Percentiles rank a stretch among this genome's conserved stretches.
These are phyloP conservation scores for Tinamus guttatus DNA, from an alignment of 2,113 vertebrate species.

Conservation along the genomic window DNA sequence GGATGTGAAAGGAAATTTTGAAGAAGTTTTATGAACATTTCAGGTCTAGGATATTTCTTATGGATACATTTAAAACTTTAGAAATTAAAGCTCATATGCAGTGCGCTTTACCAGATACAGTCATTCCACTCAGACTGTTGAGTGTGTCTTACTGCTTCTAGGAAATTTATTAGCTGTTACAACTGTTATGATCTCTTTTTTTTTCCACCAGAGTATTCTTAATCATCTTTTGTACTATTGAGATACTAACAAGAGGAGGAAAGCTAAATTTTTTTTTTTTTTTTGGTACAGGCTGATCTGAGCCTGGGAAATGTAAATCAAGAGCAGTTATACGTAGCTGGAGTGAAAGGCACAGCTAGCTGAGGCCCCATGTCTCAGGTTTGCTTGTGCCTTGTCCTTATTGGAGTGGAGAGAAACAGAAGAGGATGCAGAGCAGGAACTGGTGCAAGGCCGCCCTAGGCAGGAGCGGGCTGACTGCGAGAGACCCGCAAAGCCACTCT, in stretches of 20 bases:
- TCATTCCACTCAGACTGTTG: background rate
- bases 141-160: background rate
- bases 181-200: background rate
- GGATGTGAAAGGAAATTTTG: background rate
- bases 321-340: background rate
- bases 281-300: background rate
- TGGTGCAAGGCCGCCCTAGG: background rate
- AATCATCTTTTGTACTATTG: background rate
- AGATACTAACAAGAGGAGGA: background rate
- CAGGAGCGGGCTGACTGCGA: background rate
- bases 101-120: background rate
- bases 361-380: background rate
- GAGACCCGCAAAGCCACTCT: accelerated
- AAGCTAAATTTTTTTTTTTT: background rate
- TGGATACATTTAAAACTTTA: background rate
- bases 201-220: background rate
- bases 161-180: background rate
- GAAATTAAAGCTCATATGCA: background rate
- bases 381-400: background rate
- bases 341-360: background rate
- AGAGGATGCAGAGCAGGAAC: background rate
- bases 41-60: background rate
- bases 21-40: background rate
- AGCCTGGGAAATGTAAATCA: background rate
- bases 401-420: accelerated